Percentiles rank a stretch among this genome's conserved stretches.
phyloP scores from a whole-genome alignment of 2,797 vertebrate species.

The Galagoides demidoff region DNA sequence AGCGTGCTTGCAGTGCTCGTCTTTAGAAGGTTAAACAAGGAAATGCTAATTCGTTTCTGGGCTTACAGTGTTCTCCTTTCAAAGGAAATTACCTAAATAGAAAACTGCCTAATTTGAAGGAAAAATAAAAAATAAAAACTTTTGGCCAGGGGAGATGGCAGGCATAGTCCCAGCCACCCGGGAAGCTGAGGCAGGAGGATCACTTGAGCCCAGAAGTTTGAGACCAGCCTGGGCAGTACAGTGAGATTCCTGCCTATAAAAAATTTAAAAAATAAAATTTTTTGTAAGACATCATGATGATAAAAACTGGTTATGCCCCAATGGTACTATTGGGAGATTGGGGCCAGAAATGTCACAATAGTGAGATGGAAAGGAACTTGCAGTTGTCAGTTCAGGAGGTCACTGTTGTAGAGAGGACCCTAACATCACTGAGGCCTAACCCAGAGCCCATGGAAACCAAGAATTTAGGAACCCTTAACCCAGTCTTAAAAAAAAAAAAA shows the following conservation, averaged over 20 bases:
- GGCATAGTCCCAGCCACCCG: no score
- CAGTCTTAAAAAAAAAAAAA: neutral
- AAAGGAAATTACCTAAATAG: neutral
- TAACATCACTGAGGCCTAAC: neutral
- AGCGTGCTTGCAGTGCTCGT: neutral
- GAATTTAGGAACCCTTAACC: neutral
- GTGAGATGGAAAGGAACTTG: neutral
- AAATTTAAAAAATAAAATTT: neutral
- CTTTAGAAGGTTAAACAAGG: neutral
- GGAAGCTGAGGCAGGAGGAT: neutral
- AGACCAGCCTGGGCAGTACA: neutral
- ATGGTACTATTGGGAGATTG: neutral
- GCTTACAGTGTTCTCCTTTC: constrained; percentile 19
- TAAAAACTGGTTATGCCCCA: neutral
- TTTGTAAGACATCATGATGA: neutral
- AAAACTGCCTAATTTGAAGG: neutral
- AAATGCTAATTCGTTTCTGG: neutral
- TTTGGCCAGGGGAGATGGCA: neutral
- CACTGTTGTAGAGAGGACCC: neutral
- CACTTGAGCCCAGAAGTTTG: neutral
- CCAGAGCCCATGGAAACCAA: neutral
- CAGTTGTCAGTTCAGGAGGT: neutral
- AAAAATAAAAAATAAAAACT: neutral
- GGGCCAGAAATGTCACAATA: neutral
- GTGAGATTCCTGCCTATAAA: neutral